phyloP scores from a whole-genome alignment of 2,113 vertebrate species.

The Psettodes erumei region DNA sequence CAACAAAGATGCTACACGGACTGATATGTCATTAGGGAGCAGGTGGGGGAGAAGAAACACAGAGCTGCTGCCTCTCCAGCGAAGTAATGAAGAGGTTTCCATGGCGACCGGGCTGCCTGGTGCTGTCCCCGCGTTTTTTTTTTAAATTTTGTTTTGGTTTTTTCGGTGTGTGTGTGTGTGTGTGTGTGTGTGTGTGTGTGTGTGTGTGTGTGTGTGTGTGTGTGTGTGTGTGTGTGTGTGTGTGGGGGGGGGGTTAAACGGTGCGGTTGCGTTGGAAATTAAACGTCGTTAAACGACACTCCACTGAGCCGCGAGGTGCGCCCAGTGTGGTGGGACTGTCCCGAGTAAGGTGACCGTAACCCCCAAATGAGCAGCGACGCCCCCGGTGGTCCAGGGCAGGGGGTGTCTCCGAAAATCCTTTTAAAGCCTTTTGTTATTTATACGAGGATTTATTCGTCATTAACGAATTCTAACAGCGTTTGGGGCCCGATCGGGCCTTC shows the following conservation, averaged over 20 bases:
- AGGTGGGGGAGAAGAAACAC: slow-evolving; percentile 72
- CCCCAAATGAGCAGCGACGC: slow-evolving; percentile 86
- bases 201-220: slow-evolving; percentile 8
- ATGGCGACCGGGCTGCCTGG: slow-evolving; percentile 64
- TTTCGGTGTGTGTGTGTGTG: slow-evolving; percentile 14
- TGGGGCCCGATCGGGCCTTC: slow-evolving; percentile 65
- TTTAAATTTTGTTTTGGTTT: too few relatives aligned
- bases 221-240: neutral
- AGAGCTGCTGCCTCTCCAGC: slow-evolving; percentile 69
- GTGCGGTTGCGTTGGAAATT: slow-evolving; percentile 43
- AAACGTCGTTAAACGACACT: too few relatives aligned
- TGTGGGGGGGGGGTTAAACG: slow-evolving; percentile 69
- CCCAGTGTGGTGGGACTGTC: slow-evolving; percentile 76
- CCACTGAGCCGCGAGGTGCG: slow-evolving; percentile 79
- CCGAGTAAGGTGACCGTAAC: slow-evolving; percentile 93
- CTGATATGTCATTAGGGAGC: slow-evolving; percentile 79
- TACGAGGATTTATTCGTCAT: slow-evolving; percentile 86
- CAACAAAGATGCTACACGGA: slow-evolving; percentile 77
- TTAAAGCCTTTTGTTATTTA: slow-evolving; percentile 84
- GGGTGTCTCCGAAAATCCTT: slow-evolving; percentile 84
- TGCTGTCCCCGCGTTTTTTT: slow-evolving; percentile 25
- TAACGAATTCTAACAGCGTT: slow-evolving; percentile 81
- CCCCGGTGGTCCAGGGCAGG: slow-evolving; percentile 86
- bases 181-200: slow-evolving; percentile 21
- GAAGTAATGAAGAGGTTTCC: slow-evolving; percentile 77